Conservation (phyloP, 1,140 invertebrate species). For the Trigoniulus corallinus region DNA sequence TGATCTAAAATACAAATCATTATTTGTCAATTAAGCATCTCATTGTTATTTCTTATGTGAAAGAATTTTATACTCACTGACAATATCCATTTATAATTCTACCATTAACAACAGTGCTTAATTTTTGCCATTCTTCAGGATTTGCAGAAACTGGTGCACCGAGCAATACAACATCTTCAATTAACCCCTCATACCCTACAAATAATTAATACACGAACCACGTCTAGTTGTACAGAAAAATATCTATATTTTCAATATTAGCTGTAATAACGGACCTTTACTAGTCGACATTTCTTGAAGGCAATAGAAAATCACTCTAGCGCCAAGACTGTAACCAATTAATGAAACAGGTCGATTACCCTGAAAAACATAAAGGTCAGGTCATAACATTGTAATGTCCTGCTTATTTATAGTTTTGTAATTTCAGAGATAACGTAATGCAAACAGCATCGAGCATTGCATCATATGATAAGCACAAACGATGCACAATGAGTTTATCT, state of each 20-base stretch:
- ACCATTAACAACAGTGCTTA: conserved; percentile 40
- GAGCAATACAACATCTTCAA: conserved; percentile 50
- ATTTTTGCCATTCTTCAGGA: conserved; percentile 34
- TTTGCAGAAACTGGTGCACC: conserved; percentile 44
- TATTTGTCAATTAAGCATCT: background rate
- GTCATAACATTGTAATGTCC: too few species aligned
- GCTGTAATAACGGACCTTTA: too few species aligned
- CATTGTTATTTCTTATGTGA: background rate
- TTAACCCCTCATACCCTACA: conserved; percentile 37
- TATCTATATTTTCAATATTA: too few species aligned
- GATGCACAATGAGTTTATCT: too few species aligned
- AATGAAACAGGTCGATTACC: conserved; percentile 52
- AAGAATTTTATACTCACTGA: conserved; percentile 24
- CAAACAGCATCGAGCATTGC: too few species aligned
- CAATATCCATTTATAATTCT: conserved; percentile 49
- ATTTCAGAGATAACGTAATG: too few species aligned
- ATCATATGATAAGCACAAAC: too few species aligned
- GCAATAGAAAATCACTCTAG: conserved; percentile 54
- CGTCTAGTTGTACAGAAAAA: too few species aligned
- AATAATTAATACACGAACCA: too few species aligned
- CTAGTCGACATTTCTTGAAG: conserved; percentile 37
- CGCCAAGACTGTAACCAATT: conserved; percentile 52
- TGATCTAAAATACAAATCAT: conserved; percentile 22
- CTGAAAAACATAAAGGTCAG: too few species aligned
- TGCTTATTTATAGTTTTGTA: too few species aligned